Evolutionary conservation across 2,888 invertebrate species (phyloP).

Genomic region (Callimorpha dominula): DNA sequence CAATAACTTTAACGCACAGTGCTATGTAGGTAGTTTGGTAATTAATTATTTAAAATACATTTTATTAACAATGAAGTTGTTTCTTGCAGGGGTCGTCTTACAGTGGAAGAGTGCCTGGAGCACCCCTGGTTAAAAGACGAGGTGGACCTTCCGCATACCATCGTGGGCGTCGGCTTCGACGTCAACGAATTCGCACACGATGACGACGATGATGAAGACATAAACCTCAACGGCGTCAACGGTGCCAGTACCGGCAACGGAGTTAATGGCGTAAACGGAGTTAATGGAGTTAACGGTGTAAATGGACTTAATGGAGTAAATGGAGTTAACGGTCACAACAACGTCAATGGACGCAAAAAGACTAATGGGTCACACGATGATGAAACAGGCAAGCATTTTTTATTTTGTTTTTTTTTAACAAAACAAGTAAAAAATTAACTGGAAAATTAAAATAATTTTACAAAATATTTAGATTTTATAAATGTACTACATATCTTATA

Average conservation of each 20-base stretch:
- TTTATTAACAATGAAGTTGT: neutral
- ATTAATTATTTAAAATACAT: neutral
- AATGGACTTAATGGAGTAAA: conserved; percentile 56
- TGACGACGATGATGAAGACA: conserved; percentile 60
- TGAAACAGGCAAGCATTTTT: conserved; percentile 64
- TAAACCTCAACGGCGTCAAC: conserved; percentile 51
- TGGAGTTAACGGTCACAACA: conserved; percentile 55
- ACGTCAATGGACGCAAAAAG: conserved; percentile 60
- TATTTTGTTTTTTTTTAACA: conserved; percentile 10
- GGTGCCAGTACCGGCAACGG: conserved; percentile 55
- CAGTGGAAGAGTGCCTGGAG: conserved; percentile 95
- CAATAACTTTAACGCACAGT: too few relatives aligned
- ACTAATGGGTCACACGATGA: conserved; percentile 72
- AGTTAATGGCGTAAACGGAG: conserved; percentile 52
- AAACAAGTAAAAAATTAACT: neutral
- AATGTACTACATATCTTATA: neutral
- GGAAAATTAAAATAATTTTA: too few relatives aligned
- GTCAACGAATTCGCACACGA: conserved; percentile 65
- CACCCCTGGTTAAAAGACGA: conserved; percentile 95
- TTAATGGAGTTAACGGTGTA: conserved; percentile 55
- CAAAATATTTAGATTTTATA: too few relatives aligned
- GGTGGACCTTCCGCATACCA: conserved; percentile 83
- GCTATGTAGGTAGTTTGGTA: too few relatives aligned
- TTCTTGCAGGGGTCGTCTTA: conserved; percentile 93
- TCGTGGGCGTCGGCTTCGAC: conserved; percentile 78